Evolutionary conservation across 2,797 vertebrate genomes (phyloP), one percentile per base, ranked within the genome.

Genomic region (Acanthiza pusilla): DNA sequence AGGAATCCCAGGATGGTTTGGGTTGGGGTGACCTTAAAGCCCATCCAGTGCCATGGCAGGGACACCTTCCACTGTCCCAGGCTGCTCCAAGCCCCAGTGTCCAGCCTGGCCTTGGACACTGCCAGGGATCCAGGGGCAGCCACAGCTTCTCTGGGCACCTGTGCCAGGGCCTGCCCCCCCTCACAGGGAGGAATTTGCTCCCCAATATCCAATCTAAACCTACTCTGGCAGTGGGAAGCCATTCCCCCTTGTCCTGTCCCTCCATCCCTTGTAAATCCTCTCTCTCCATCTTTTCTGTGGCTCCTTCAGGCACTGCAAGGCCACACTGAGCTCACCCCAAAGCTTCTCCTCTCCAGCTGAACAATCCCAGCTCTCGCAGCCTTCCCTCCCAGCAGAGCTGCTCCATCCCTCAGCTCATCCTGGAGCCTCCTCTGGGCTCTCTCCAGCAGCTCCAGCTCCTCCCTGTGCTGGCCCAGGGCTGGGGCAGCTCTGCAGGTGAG

Each of bases 11-110:
- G n/a, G 27, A 22, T 5, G 3, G 18, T 11, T 32, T 45, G 22
- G 3, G 38, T 32, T 10, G 15, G 18, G 40, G 5, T 3, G 18
- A 42, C 5, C 18, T 76, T 10, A 22, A 17, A 62, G 2, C 23
- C 9, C 47, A n/a, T 23, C 14, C 23, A 6, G 14, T 10, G 0
- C 29, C 29, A 32, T 26, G 34, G 17, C 45, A 61, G 45, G 43
- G 36, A 42, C 30, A 50, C 7, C 3, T 60, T 5, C 36, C 30
- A 42, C 12, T 9, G 0, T 0, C 25, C 20, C 54, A 29, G 20
- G 10, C 0, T 20, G 25, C 16, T 61, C 66, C 77, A 42, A 68
- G 23, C 19, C 12, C 43, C 0, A 0, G 11, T 22, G 15, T 50
- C 36, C 36, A 60, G 0, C 20, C 55, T 30, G 45, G 13, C 32